phyloP scores from a whole-genome alignment of 2,888 invertebrate species.

The Vesta saturnalis region DNA sequence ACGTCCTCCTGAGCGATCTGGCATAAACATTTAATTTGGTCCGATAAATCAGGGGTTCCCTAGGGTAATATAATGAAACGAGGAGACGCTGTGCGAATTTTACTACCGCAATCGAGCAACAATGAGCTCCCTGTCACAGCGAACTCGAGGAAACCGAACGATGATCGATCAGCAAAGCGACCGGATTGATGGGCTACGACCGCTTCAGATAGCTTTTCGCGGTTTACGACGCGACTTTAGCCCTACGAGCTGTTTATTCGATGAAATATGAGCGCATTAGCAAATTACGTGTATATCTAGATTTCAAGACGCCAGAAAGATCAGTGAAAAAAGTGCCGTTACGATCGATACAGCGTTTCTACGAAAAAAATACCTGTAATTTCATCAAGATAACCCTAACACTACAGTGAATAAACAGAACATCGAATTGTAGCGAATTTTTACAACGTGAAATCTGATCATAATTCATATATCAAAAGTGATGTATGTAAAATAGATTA shows the following conservation, averaged over 20 bases:
- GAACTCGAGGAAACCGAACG: slow-evolving; percentile 35
- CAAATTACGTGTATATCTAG: slow-evolving; percentile 45
- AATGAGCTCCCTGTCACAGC: slow-evolving; percentile 32
- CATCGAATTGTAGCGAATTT: too few relatives aligned
- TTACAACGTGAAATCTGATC: too few relatives aligned
- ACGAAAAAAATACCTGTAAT: too few relatives aligned
- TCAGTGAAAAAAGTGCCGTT: too few relatives aligned
- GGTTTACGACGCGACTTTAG: slow-evolving; percentile 38
- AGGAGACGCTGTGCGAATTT: slow-evolving; percentile 36
- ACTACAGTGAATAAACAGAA: too few relatives aligned
- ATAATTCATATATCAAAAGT: neutral
- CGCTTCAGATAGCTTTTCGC: slow-evolving; percentile 43
- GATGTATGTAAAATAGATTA: neutral
- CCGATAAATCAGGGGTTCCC: slow-evolving; percentile 24
- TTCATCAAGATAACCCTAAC: too few relatives aligned
- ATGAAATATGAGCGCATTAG: slow-evolving; percentile 50
- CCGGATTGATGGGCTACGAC: slow-evolving; percentile 41
- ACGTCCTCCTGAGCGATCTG: slow-evolving; percentile 23
- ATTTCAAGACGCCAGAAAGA: neutral
- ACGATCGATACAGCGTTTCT: neutral
- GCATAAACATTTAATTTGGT: slow-evolving; percentile 35
- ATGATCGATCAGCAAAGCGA: slow-evolving; percentile 43
- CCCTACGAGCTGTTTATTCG: slow-evolving; percentile 29
- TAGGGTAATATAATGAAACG: slow-evolving; percentile 27
- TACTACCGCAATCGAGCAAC: slow-evolving; percentile 41